Evolutionary conservation across 2,888 invertebrate genomes (phyloP).

Genomic region (Thera britannica): DNA sequence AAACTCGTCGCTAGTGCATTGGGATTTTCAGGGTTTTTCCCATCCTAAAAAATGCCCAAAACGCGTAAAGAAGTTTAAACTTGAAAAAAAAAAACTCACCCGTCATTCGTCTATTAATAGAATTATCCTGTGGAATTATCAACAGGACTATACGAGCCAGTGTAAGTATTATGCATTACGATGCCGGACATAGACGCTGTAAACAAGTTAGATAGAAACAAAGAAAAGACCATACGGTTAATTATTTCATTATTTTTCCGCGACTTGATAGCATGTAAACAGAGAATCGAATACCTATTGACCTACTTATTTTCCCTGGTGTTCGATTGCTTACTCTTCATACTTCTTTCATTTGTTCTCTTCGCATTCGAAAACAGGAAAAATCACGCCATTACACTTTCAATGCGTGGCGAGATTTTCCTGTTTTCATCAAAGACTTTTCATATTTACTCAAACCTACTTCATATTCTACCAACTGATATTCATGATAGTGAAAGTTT

Average conservation of each 20-base stretch:
- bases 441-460: neutral
- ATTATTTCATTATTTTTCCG: conserved; percentile 10
- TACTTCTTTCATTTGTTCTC: conserved; percentile 9
- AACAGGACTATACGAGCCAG: no score
- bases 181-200: neutral
- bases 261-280: conserved; percentile 16
- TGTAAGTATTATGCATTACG: no score
- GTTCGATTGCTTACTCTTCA: conserved; percentile 5
- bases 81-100: no score
- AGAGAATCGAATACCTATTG: conserved; percentile 19
- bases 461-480: neutral
- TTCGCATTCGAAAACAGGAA: conserved; percentile 6
- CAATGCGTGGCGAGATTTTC: no score
- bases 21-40: no score
- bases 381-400: neutral
- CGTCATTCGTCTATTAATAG: neutral
- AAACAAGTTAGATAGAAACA: conserved; percentile 11
- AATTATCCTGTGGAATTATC: conserved; percentile 2
- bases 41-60: no score
- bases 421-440: no score
- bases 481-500: no score
- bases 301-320: conserved; percentile 18
- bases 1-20: no score
- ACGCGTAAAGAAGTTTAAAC: no score
- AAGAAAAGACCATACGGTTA: conserved; percentile 16